Evolutionary conservation across 2,797 vertebrate species (phyloP).

Genomic region (Sciaenops ocellatus): DNA sequence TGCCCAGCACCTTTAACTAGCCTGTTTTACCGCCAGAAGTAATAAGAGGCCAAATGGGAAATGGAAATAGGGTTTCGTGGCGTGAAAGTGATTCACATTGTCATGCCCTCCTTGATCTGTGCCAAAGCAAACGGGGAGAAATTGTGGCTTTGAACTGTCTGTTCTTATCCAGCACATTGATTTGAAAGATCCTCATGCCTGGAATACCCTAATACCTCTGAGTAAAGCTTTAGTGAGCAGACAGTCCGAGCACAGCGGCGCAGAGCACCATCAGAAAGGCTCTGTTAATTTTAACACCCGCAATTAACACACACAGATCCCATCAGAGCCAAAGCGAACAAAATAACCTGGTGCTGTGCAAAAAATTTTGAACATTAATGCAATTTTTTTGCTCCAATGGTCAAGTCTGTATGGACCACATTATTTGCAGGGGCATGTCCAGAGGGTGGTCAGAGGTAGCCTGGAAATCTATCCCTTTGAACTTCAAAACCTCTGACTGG

Average conservation of each 20-base stretch:
- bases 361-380: not conserved
- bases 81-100: conserved; percentile 71
- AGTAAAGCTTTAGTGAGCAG: conserved; percentile 43
- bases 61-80: conserved; percentile 59
- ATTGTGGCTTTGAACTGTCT: conserved; percentile 71
- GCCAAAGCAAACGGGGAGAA: conserved; percentile 64
- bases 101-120: conserved; percentile 64
- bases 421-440: not conserved
- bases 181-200: conserved; percentile 55
- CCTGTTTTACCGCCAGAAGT: conserved; percentile 62
- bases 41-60: conserved; percentile 66
- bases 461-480: not conserved
- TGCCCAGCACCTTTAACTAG: conserved; percentile 61
- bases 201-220: conserved; percentile 35
- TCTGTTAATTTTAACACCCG: conserved; percentile 37
- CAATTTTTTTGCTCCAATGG: not conserved
- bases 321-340: conserved; percentile 7
- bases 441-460: not conserved
- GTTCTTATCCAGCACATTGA: conserved; percentile 64
- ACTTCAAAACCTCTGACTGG: not conserved
- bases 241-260: conserved; percentile 4
- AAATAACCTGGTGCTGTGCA: conserved; percentile 8
- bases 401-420: not conserved
- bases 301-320: conserved; percentile 43
- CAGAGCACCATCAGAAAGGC: conserved; percentile 32